These are phyloP conservation scores for Argopecten irradians DNA, from an alignment of 1,140 invertebrate species.

Conservation along the genomic window DNA sequence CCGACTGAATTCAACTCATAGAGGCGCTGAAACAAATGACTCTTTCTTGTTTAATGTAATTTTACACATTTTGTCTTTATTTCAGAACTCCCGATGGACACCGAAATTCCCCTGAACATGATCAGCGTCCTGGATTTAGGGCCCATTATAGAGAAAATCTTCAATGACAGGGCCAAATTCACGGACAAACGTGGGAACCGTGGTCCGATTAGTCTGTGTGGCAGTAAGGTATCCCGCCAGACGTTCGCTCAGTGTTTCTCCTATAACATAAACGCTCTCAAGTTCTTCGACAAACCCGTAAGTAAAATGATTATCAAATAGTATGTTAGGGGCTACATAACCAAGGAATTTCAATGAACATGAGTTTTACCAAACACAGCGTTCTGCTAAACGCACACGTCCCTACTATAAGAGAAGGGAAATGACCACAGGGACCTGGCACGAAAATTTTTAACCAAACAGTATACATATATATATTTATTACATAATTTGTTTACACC, in stretches of 20 bases:
- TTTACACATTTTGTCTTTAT: too few species aligned
- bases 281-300: conserved; percentile 1
- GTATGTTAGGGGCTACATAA: not conserved
- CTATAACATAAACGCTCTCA: not conserved
- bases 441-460: too few species aligned
- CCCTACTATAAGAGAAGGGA: too few species aligned
- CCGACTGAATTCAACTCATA: too few species aligned
- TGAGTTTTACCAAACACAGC: too few species aligned
- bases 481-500: too few species aligned
- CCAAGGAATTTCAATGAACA: too few species aligned
- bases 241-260: not conserved
- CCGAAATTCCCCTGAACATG: not conserved
- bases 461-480: too few species aligned
- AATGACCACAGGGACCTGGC: too few species aligned
- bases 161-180: not conserved
- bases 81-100: not conserved
- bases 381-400: too few species aligned
- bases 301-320: not conserved
- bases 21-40: too few species aligned
- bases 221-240: not conserved
- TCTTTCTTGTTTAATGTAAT: too few species aligned
- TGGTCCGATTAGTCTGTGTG: not conserved
- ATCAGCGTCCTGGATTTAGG: not conserved
- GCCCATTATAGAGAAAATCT: not conserved
- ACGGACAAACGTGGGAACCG: not conserved